These are phyloP conservation scores for Tetramorium bicarinatum DNA, from an alignment of 2,888 invertebrate genomes.

Conservation along the genomic window DNA sequence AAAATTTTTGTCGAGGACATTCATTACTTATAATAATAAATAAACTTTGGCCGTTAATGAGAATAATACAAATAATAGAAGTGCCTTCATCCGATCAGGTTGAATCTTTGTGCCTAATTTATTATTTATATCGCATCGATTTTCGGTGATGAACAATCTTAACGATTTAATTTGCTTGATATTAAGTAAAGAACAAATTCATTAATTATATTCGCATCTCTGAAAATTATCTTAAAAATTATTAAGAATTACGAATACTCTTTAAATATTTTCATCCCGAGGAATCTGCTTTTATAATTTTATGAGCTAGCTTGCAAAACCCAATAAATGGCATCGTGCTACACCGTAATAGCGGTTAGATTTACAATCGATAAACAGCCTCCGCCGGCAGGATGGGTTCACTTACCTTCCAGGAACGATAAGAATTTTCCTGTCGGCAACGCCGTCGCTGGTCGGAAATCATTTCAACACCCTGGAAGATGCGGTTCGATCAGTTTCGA, in stretches of 20 bases:
- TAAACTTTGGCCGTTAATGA: too few relatives aligned
- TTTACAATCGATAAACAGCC: slow-evolving; percentile 37
- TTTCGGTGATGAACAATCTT: neutral
- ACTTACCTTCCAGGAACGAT: slow-evolving; percentile 38
- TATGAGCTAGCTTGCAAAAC: neutral
- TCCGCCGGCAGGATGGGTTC: slow-evolving; percentile 26
- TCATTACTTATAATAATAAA: neutral
- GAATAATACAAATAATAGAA: too few relatives aligned
- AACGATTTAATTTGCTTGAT: neutral
- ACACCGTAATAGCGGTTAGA: slow-evolving; percentile 9
- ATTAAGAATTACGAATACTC: neutral
- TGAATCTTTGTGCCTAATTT: too few relatives aligned
- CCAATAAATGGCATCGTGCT: too few relatives aligned
- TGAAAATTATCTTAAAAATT: neutral
- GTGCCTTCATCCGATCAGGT: too few relatives aligned
- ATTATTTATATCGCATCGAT: slow-evolving; percentile 4
- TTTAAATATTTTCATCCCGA: neutral
- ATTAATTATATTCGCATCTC: neutral
- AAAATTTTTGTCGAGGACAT: neutral
- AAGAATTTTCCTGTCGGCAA: slow-evolving; percentile 48
- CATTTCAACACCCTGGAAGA: slow-evolving; percentile 20
- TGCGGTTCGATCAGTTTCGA: slow-evolving; percentile 35
- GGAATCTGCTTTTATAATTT: neutral
- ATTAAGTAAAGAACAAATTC: neutral
- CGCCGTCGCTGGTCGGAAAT: slow-evolving; percentile 39